These are phyloP conservation scores for Procambarus virginalis DNA, from an alignment of 1,140 invertebrate species.

Conservation along the genomic window DNA sequence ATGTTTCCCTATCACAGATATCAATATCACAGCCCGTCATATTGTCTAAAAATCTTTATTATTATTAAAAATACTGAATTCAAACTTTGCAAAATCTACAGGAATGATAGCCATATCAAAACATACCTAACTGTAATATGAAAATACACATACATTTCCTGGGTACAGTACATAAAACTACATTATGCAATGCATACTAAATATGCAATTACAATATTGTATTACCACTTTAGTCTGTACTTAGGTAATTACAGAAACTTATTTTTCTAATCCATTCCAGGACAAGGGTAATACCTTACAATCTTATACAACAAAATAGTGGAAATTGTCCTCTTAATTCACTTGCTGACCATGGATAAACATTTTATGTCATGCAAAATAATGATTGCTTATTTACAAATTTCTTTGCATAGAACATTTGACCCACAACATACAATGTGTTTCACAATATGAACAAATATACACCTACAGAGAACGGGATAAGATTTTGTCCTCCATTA, in stretches of 20 bases:
- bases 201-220: not conserved
- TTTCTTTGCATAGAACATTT: not conserved
- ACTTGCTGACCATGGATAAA: not conserved
- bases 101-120: conserved; percentile 13
- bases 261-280: not conserved
- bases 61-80: not conserved
- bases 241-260: not conserved
- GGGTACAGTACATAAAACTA: conserved; percentile 19
- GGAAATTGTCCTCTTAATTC: not conserved
- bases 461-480: not conserved
- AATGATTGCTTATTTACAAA: conserved; percentile 28
- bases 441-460: not conserved
- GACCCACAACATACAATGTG: not conserved
- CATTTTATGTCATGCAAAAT: conserved; percentile 20
- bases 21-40: conserved; percentile 51
- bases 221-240: not conserved
- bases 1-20: conserved; percentile 52
- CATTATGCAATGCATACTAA: conserved; percentile 21
- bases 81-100: not conserved
- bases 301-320: not conserved
- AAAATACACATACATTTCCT: not conserved
- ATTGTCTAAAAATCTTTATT: conserved; percentile 35
- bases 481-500: no score
- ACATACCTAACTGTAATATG: not conserved
- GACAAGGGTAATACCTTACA: not conserved